Conservation (phyloP, 1,140 invertebrate genomes). For the Grapholita molesta region DNA sequence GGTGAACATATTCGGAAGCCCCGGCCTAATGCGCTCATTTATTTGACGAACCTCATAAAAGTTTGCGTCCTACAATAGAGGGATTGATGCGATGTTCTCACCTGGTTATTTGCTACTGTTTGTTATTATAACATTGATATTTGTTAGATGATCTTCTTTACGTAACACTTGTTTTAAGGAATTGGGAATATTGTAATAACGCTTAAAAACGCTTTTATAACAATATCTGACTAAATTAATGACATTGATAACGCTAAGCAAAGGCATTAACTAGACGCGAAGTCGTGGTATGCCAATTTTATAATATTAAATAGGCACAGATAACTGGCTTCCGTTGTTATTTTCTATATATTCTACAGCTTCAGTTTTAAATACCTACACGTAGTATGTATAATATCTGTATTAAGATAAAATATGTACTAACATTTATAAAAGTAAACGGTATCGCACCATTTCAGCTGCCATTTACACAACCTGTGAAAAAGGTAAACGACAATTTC, state of each 20-base stretch:
- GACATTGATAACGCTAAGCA: too few relatives aligned
- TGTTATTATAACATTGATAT: neutral
- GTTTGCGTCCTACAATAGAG: neutral
- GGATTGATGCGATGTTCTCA: neutral
- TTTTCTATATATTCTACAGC: too few relatives aligned
- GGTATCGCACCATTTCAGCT: neutral
- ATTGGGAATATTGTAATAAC: too few relatives aligned
- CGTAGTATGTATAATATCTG: neutral
- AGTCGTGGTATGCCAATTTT: too few relatives aligned
- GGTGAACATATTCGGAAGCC: slow-evolving; percentile 8
- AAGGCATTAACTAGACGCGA: too few relatives aligned
- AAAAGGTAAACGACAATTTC: slow-evolving; percentile 22
- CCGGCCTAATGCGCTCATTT: slow-evolving; percentile 19
- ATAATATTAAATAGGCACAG: too few relatives aligned
- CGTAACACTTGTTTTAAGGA: neutral
- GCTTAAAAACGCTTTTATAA: too few relatives aligned
- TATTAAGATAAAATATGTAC: neutral
- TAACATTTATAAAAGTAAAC: neutral
- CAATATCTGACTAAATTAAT: too few relatives aligned
- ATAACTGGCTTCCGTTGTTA: too few relatives aligned
- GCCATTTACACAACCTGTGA: neutral
- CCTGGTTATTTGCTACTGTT: neutral
- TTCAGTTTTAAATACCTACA: too few relatives aligned
- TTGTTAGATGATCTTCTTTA: neutral
- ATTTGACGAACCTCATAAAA: slow-evolving; percentile 15